Conservation (phyloP, 2,888 invertebrate species). For the Magallana nippona region DNA sequence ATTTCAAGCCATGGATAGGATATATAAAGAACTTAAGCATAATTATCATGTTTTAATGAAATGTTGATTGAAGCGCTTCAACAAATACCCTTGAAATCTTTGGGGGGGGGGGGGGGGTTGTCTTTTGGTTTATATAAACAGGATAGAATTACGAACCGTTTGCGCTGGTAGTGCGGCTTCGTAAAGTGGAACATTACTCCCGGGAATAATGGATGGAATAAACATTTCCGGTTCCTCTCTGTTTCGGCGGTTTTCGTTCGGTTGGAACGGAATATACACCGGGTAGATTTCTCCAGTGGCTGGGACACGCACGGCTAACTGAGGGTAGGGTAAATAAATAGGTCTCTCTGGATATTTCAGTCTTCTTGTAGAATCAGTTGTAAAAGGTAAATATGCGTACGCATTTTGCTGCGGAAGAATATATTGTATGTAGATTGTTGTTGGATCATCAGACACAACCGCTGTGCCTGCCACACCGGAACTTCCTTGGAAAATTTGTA, state of each 20-base stretch:
- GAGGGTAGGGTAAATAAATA: slow-evolving; percentile 40
- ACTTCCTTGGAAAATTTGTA: neutral
- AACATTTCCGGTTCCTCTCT: slow-evolving; percentile 27
- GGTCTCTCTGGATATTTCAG: slow-evolving; percentile 29
- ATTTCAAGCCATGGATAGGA: too few relatives aligned
- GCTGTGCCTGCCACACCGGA: neutral
- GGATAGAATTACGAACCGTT: slow-evolving; percentile 9
- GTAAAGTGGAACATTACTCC: slow-evolving; percentile 2
- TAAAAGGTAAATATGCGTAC: slow-evolving; percentile 34
- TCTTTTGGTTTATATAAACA: too few relatives aligned
- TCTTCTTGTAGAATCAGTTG: slow-evolving; percentile 7
- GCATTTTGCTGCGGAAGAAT: slow-evolving; percentile 8
- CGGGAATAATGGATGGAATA: slow-evolving; percentile 25
- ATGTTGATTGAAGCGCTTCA: too few relatives aligned
- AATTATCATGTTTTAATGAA: too few relatives aligned
- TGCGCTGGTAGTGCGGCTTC: neutral
- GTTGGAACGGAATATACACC: slow-evolving; percentile 36
- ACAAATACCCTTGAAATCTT: too few relatives aligned
- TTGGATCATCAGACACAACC: slow-evolving; percentile 13
- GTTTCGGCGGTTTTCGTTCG: neutral
- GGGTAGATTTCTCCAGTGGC: slow-evolving; percentile 16
- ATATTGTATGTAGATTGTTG: slow-evolving; percentile 25
- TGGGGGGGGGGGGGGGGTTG: too few relatives aligned
- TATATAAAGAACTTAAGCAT: too few relatives aligned
- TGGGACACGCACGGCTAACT: slow-evolving; percentile 20